Percentiles rank a stretch among this genome's conserved stretches.
phyloP scores from a whole-genome alignment of 2,888 invertebrate genomes.

The Mythimna vitellina region DNA sequence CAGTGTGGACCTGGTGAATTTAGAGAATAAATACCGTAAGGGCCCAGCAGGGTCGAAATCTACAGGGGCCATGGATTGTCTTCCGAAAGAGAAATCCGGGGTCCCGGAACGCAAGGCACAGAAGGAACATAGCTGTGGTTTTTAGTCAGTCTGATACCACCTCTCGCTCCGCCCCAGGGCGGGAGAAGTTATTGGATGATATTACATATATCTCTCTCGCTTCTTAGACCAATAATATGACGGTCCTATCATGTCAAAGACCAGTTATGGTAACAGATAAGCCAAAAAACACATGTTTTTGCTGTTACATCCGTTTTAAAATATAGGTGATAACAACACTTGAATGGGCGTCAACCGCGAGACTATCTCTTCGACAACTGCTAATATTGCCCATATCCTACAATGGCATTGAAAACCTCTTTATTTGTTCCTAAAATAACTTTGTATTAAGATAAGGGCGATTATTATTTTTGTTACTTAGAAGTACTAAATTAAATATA shows the following conservation, averaged over 20 bases:
- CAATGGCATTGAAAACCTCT: neutral
- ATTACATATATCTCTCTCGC: neutral
- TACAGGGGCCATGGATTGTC: too few relatives aligned
- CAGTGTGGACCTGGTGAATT: too few relatives aligned
- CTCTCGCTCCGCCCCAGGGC: too few relatives aligned
- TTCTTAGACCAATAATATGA: neutral
- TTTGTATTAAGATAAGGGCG: neutral
- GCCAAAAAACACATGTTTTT: constrained; percentile 20
- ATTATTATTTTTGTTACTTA: constrained; percentile 4
- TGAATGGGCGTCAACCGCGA: constrained; percentile 43
- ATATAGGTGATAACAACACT: constrained; percentile 32
- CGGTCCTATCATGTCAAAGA: neutral
- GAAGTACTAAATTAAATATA: neutral
- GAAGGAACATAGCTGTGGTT: too few relatives aligned
- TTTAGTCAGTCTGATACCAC: too few relatives aligned
- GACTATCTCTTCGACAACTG: constrained; percentile 11
- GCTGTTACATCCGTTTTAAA: constrained; percentile 18
- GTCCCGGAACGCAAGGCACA: too few relatives aligned
- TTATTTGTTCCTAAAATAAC: constrained; percentile 8
- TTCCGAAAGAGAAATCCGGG: too few relatives aligned
- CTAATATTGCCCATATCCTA: neutral
- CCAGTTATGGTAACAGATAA: constrained; percentile 20
- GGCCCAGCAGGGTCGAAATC: too few relatives aligned
- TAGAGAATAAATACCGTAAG: too few relatives aligned
- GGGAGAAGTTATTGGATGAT: too few relatives aligned